Base-by-base conservation (phyloP, 2,888 invertebrate genomes). In the Psylliodes chrysocephalus region DNA sequence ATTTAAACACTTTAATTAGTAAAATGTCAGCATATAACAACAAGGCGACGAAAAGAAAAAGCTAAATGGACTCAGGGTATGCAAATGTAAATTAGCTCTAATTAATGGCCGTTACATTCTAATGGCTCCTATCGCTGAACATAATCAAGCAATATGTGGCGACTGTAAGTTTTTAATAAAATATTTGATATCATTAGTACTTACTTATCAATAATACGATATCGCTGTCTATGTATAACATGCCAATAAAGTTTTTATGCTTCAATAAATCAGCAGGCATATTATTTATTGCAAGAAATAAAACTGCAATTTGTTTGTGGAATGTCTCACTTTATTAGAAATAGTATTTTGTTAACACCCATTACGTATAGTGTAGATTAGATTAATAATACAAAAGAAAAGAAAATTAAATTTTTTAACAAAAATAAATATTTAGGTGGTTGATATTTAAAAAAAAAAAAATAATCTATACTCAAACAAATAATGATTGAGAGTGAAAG, bases 41-140 rank as follows among this genome's bases (percentile, higher is more conserved):
- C 44, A 60, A 60, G 53, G 44, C 46, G 60, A 19, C 42, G 47
- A 57, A n/a, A 25, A 49, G 46, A 60, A 53, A 51, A 53, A 52
- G 42, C 18, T 18, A 40, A 51, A 44, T 35, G 25, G 47, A 49
- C 44, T 38, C 60, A 40, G 46, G 53, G 22, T 61, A 64, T 68
- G 65, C 67, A 65, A 65, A 68, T 63, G 56, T 63, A 60, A 63
- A 63, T 63, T 59, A 60, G 57, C 38, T 60, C 51, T 63, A 65
- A 65, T 63, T 60, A 59, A 65, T 44, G 54, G 35, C 57, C 59
- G 59, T 67, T 67, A 60, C 60, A 63, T 63, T 64, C 60, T 67
- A 67, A 63, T 64, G 54, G 53, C 38, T 49, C 35, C 61, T 62
- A 67, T 64, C 57, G 46, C 38, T 42, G 33, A 54, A 8, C 18